These are phyloP conservation scores for Pseudococcus jackbeardsleyi DNA, from an alignment of 2,888 invertebrate species.

Conservation along the genomic window DNA sequence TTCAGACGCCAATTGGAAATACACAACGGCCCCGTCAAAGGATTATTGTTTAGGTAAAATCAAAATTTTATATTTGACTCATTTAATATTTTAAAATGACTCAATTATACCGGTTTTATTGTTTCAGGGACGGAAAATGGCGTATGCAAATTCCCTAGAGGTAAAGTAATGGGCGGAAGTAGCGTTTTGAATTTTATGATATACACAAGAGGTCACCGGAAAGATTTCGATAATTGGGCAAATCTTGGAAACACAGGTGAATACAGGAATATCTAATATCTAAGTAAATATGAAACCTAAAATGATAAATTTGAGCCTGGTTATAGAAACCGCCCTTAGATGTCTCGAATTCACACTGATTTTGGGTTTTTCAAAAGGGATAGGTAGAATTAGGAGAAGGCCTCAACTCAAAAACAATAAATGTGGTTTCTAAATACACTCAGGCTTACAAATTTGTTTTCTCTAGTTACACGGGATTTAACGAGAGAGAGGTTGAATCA, in stretches of 20 bases:
- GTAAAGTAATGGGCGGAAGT: constrained; percentile 86
- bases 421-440: no score
- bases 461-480: no score
- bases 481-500: no score
- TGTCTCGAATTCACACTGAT: no score
- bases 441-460: no score
- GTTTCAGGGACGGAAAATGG: constrained; percentile 66
- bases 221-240: constrained; percentile 85
- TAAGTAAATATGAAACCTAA: no score
- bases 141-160: constrained; percentile 69
- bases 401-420: no score
- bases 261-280: no score
- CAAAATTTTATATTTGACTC: background rate
- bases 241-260: constrained; percentile 77
- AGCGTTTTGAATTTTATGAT: constrained; percentile 87
- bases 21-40: constrained; percentile 71
- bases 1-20: constrained; percentile 73
- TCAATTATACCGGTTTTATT: background rate
- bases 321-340: no score
- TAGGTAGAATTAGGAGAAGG: no score
- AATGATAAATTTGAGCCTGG: no score
- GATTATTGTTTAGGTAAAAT: constrained; percentile 69
- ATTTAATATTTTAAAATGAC: background rate
- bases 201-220: constrained; percentile 79
- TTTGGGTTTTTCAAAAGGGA: no score